A percentile compares a stretch with the other conserved stretches of the same genome.
These are phyloP conservation scores for Zophobas morio DNA, from an alignment of 1,140 invertebrate genomes.

Conservation along the genomic window DNA sequence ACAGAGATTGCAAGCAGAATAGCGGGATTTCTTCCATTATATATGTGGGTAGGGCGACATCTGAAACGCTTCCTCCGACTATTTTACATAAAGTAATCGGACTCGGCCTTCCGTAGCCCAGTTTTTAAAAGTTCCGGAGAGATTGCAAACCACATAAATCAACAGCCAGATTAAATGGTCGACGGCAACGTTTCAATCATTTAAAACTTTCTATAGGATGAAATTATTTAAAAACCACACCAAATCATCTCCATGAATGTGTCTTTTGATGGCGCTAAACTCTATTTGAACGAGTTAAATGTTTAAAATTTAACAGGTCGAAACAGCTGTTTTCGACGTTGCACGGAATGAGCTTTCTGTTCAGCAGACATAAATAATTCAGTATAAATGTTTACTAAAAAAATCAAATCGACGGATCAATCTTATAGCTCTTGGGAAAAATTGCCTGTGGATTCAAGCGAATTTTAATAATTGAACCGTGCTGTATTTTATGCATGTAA, in stretches of 20 bases:
- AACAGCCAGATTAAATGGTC: slow-evolving; percentile 11
- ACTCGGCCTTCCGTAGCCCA: not conserved
- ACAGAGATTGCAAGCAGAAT: not conserved
- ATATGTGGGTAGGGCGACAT: slow-evolving; percentile 4
- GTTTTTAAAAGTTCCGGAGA: slow-evolving; percentile 13
- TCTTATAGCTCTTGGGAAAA: slow-evolving; percentile 9
- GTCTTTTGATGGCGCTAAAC: not conserved
- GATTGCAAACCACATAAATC: slow-evolving; percentile 20
- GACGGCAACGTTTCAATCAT: slow-evolving; percentile 34
- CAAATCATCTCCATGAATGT: not conserved
- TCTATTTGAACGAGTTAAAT: not conserved
- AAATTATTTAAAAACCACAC: slow-evolving; percentile 4
- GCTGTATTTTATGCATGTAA: not conserved
- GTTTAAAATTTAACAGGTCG: slow-evolving; percentile 15
- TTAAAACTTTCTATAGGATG: not conserved
- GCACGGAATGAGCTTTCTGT: slow-evolving; percentile 11
- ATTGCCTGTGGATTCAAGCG: slow-evolving; percentile 6
- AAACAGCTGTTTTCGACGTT: slow-evolving; percentile 28
- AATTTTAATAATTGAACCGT: slow-evolving; percentile 10
- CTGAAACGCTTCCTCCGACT: not conserved
- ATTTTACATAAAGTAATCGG: slow-evolving; percentile 34
- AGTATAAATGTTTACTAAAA: slow-evolving; percentile 13
- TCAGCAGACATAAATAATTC: slow-evolving; percentile 19
- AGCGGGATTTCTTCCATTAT: slow-evolving; percentile 12
- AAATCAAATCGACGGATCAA: slow-evolving; percentile 26